Conservation (phyloP, 2,113 vertebrate genomes). For the Notiomystis cincta region DNA sequence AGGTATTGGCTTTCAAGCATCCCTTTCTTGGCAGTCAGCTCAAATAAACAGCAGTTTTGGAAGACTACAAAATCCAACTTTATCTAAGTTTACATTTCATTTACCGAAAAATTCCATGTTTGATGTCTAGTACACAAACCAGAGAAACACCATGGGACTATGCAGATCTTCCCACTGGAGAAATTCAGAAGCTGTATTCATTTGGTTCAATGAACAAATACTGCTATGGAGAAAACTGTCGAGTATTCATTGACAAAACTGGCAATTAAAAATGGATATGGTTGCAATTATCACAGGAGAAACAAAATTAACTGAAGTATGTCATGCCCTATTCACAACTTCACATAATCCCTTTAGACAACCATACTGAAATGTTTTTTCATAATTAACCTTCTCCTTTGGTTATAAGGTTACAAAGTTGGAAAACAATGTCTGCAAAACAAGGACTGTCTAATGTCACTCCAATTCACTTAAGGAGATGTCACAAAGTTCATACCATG, state of each 20-base stretch:
- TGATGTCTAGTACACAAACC: background rate
- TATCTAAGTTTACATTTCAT: background rate
- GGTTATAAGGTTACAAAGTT: background rate
- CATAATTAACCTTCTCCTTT: background rate
- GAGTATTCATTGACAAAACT: background rate
- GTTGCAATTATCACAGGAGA: slow-evolving; percentile 3
- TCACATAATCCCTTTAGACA: background rate
- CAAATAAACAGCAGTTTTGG: background rate
- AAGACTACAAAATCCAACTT: background rate
- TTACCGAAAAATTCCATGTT: background rate
- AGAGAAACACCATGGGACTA: background rate
- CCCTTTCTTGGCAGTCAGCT: background rate
- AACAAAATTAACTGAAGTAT: slow-evolving; percentile 10
- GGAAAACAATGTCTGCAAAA: background rate
- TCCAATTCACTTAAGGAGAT: background rate
- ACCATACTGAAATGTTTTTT: background rate
- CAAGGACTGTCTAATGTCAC: background rate
- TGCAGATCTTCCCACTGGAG: background rate
- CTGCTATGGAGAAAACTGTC: background rate
- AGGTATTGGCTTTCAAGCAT: background rate
- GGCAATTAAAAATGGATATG: slow-evolving; percentile 25
- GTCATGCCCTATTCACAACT: background rate
- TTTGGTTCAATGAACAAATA: slow-evolving; percentile 11
- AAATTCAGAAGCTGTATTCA: background rate
- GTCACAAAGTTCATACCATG: background rate